Conservation (phyloP, 2,797 vertebrate species). For the Poecilia picta region DNA sequence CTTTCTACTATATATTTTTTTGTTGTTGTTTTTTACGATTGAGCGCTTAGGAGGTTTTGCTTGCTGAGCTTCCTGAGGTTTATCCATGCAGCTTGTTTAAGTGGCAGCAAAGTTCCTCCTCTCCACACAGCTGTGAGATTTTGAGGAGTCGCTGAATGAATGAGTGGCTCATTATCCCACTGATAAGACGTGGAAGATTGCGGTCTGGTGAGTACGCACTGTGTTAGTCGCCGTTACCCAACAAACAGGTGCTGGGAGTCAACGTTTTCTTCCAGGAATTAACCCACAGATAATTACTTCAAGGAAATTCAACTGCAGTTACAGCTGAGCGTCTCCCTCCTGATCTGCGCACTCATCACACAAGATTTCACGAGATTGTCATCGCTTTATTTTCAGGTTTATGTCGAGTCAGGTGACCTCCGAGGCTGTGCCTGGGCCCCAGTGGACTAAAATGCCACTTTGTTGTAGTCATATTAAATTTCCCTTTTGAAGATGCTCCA, state of each 20-base stretch:
- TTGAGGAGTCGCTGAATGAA: conserved; percentile 4
- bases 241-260: neutral
- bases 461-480: conserved; percentile 40
- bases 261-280: conserved; percentile 23
- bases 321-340: neutral
- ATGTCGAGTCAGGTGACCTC: conserved; percentile 29
- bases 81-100: neutral
- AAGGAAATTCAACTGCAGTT: conserved; percentile 5
- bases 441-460: conserved; percentile 53
- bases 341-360: conserved; percentile 12
- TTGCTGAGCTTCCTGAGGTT: neutral
- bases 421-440: conserved; percentile 32
- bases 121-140: conserved; percentile 10
- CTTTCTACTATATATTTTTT: neutral
- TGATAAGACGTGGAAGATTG: conserved; percentile 20
- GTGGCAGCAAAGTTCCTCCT: conserved; percentile 3
- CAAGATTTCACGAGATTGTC: conserved; percentile 54
- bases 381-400: conserved; percentile 26
- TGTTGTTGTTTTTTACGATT: neutral
- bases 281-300: neutral
- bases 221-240: conserved; percentile 9
- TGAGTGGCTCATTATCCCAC: conserved; percentile 9
- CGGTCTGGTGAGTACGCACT: conserved; percentile 20
- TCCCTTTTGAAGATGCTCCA: conserved; percentile 7
- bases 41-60: neutral